These are phyloP conservation scores for Cataglyphis livida DNA, from an alignment of 2,888 invertebrate species.

Conservation along the genomic window DNA sequence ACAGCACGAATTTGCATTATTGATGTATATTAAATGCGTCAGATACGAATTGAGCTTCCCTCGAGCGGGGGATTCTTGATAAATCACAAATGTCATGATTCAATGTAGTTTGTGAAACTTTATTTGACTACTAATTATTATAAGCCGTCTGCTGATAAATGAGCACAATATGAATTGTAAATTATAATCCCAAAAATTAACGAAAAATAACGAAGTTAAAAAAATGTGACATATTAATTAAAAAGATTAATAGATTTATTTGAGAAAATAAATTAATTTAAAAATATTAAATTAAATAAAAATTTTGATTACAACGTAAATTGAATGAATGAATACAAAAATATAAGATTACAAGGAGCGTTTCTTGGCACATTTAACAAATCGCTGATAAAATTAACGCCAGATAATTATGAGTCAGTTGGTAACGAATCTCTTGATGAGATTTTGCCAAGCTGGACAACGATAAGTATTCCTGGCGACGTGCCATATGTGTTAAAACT, in stretches of 20 bases:
- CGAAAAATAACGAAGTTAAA: neutral
- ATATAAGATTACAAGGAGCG: neutral
- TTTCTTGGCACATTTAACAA: slow-evolving; percentile 11
- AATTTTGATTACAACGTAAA: neutral
- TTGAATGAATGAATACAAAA: neutral
- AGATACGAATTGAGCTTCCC: neutral
- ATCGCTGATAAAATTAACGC: slow-evolving; percentile 19
- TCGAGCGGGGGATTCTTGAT: slow-evolving; percentile 23
- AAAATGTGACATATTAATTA: neutral
- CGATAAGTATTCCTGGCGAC: slow-evolving; percentile 41
- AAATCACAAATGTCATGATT: slow-evolving; percentile 7
- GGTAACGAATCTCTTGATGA: slow-evolving; percentile 18
- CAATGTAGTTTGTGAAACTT: slow-evolving; percentile 28
- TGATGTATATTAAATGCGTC: slow-evolving; percentile 43
- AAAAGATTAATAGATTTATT: neutral
- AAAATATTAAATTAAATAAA: neutral
- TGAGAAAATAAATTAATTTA: neutral
- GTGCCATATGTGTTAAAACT: slow-evolving; percentile 11
- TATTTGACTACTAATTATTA: neutral
- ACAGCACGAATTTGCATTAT: slow-evolving; percentile 25
- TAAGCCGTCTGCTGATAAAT: slow-evolving; percentile 37
- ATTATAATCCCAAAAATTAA: neutral
- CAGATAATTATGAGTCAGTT: slow-evolving; percentile 5
- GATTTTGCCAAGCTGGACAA: slow-evolving; percentile 13
- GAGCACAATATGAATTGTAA: neutral